phyloP scores from a whole-genome alignment of 2,797 vertebrate species.

The Dipus sagitta region DNA sequence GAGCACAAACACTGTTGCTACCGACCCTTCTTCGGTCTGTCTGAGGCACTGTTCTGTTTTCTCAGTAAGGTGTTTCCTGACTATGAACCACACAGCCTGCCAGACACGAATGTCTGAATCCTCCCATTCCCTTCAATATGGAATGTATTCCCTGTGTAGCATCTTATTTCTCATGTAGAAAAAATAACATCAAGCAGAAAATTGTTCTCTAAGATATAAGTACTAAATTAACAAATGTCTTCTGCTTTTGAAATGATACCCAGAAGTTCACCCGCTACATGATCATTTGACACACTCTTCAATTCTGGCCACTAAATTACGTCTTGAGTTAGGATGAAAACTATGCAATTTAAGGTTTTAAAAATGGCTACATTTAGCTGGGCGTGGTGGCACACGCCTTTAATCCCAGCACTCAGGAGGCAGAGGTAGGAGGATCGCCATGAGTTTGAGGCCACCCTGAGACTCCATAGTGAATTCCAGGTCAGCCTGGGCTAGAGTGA shows the following conservation, averaged over 20 bases:
- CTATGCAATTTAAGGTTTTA: slow-evolving; percentile 62
- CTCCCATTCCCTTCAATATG: slow-evolving; percentile 78
- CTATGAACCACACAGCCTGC: slow-evolving; percentile 58
- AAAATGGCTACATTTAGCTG: slow-evolving; percentile 53
- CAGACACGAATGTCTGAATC: slow-evolving; percentile 64
- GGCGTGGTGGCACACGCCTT: too few species aligned
- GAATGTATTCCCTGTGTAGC: slow-evolving; percentile 83
- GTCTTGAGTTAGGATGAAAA: slow-evolving; percentile 68
- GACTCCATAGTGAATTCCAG: too few species aligned
- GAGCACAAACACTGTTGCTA: slow-evolving; percentile 62
- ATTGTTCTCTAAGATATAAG: slow-evolving; percentile 67
- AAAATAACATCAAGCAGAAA: slow-evolving; percentile 74
- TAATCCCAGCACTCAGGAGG: too few species aligned
- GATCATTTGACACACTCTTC: slow-evolving; percentile 69
- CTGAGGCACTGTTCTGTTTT: slow-evolving; percentile 88
- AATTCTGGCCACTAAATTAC: slow-evolving; percentile 64
- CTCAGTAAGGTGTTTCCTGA: slow-evolving; percentile 75
- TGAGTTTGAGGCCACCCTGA: too few species aligned
- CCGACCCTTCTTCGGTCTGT: slow-evolving; percentile 73
- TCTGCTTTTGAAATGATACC: slow-evolving; percentile 64
- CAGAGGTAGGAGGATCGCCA: too few species aligned
- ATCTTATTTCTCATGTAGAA: slow-evolving; percentile 78
- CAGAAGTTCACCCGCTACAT: slow-evolving; percentile 48
- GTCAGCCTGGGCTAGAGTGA: too few species aligned
- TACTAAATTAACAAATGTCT: slow-evolving; percentile 55